A percentile compares a stretch with the other conserved stretches of the same genome.
These are phyloP conservation scores for Lagopus leucura DNA, from an alignment of 2,113 vertebrate genomes.

Conservation along the genomic window DNA sequence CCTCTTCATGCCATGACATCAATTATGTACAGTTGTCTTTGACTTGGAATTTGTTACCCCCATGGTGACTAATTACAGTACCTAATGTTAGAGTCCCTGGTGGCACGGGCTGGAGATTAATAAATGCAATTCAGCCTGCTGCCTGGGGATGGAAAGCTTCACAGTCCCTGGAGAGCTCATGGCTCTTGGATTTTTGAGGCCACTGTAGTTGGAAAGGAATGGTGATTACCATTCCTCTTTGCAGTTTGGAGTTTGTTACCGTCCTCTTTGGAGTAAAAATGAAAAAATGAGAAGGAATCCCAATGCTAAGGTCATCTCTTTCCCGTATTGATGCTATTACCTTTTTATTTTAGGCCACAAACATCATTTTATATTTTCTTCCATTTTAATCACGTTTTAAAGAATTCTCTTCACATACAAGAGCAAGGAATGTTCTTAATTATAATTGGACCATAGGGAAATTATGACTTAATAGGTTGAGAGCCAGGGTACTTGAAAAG, in stretches of 20 bases:
- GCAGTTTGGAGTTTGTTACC: too few species aligned
- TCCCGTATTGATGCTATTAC: not conserved
- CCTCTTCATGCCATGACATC: not conserved
- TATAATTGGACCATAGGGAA: not conserved
- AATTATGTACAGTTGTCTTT: not conserved
- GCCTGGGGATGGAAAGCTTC: not conserved
- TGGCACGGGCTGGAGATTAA: not conserved
- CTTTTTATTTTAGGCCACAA: constrained; percentile 9
- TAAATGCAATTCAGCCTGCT: not conserved
- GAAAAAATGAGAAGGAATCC: not conserved
- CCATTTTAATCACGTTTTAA: not conserved
- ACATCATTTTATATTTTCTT: constrained; percentile 9
- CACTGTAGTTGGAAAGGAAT: not conserved
- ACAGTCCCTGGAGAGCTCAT: not conserved
- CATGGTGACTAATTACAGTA: constrained; percentile 1
- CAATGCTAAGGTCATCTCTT: not conserved
- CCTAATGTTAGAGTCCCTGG: not conserved
- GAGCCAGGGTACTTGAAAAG: not conserved
- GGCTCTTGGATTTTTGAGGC: not conserved
- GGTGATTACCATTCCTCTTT: not conserved
- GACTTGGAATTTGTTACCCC: not conserved
- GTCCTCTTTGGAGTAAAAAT: not conserved
- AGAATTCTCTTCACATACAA: not conserved
- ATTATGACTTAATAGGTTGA: not conserved
- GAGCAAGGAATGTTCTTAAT: not conserved